Evolutionary conservation across 2,113 vertebrate genomes (phyloP).

Genomic region (Bothrops jararaca): DNA sequence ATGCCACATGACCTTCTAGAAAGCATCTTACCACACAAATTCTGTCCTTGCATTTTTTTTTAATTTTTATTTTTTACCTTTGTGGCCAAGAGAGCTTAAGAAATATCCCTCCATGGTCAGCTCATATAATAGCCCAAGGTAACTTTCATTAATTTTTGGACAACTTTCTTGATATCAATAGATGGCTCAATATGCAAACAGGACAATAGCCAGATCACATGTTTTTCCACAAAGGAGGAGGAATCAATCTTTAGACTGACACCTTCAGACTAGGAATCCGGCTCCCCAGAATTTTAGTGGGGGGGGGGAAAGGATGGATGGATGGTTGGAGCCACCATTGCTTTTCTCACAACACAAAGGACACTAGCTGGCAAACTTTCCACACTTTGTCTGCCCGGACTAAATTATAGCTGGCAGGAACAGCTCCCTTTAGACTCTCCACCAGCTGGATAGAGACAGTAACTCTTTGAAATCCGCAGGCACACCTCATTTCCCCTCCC

Average conservation of each 20-base stretch:
- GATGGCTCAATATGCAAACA: background rate
- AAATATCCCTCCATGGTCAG: background rate
- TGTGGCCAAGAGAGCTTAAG: background rate
- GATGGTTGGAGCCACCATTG: background rate
- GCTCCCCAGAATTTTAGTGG: background rate
- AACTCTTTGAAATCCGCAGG: background rate
- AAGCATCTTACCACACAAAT: background rate
- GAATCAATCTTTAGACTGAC: background rate
- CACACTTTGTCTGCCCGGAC: background rate
- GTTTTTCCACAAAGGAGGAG: too few relatives aligned
- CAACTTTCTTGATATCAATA: background rate
- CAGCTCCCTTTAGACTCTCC: background rate
- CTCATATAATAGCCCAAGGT: background rate
- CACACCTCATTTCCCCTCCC: too few relatives aligned
- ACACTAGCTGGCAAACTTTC: constrained; percentile 60
- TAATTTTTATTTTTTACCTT: background rate
- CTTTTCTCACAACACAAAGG: constrained; percentile 33
- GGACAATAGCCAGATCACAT: background rate
- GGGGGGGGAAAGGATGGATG: background rate
- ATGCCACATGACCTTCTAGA: background rate
- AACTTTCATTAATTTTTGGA: too few relatives aligned
- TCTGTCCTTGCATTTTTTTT: background rate
- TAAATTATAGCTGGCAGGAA: background rate
- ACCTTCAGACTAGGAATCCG: background rate
- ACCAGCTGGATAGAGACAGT: background rate